These are phyloP conservation scores for Dicaeum eximium DNA, from an alignment of 2,113 vertebrate genomes.

Conservation along the genomic window DNA sequence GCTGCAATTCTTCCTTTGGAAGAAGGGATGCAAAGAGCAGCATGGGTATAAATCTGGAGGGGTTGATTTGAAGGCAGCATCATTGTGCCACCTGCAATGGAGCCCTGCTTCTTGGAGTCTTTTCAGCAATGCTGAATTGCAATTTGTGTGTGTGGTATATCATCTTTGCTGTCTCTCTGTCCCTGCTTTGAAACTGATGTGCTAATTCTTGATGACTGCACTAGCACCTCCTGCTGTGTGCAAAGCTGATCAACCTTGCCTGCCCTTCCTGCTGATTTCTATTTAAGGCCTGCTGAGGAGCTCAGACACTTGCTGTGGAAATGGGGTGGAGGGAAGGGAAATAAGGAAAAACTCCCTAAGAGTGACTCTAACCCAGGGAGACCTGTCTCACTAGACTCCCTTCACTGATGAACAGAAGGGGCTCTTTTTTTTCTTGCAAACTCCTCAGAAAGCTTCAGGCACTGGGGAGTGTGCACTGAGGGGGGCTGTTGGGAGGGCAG, in stretches of 20 bases:
- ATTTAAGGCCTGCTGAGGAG: not conserved
- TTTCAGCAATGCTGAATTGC: not conserved
- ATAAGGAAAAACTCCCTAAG: not conserved
- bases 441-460: not conserved
- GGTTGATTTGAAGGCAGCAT: not conserved
- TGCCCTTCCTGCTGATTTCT: constrained; percentile 15
- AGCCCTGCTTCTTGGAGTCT: not conserved
- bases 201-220: constrained; percentile 1
- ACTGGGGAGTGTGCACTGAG: not conserved
- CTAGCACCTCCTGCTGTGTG: constrained; percentile 14
- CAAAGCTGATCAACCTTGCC: constrained; percentile 28
- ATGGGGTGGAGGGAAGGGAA: not conserved
- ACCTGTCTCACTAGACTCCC: not conserved
- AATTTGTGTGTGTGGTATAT: not conserved
- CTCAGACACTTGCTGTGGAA: not conserved
- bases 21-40: not conserved
- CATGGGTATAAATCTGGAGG: not conserved
- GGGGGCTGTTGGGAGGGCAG: not conserved
- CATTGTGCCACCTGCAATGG: not conserved
- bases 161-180: not conserved
- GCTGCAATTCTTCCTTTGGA: not conserved
- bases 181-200: not conserved
- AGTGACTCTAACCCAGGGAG: not conserved
- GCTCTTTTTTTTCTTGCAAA: not conserved
- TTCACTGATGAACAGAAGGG: not conserved